Base-by-base conservation (phyloP, 2,797 vertebrate species). In the Alauda arvensis region DNA sequence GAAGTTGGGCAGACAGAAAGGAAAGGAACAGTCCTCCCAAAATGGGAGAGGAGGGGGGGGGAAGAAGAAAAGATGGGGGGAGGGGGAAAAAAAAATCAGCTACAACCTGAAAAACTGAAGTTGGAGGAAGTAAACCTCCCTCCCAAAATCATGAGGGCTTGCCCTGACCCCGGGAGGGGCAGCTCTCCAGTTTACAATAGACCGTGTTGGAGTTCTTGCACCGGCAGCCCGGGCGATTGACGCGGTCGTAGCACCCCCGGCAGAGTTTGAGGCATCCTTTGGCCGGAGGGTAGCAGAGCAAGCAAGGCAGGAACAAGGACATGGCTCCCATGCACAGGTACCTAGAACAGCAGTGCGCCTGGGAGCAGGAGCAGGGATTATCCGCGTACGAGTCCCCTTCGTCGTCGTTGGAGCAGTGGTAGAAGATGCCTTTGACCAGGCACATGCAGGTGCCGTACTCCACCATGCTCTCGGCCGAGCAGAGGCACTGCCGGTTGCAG, bases 181-280 rank as follows among this genome's bases (percentile, higher is more conserved):
- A 98, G 96, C 97, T 98, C 96, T 99, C 98, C 98, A 99, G 98
- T 97, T 98, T 99, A 96, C 99, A 99, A 96, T 99, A 99, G 90
- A 99, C 99, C 11, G 99, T 98, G 97, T 99, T 99, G 94, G 99
- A 99, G 98, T 98, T 99, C 97, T 98, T 99, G 97, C 99, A 99
- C 70, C 99, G 97, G 96, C 99, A 99, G 45, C 99, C 99, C 2
- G 99, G 99, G 84, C 98, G 96, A 90, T 97, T 98, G 75, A 98
- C 70, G 74, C 97, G 97, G 97, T 99, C 99, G 26, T 99, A 98
- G 95, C 98, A 99, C 48, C 97, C 95, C 87, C 98, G 97, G 93
- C 98, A 98, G 34, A 98, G 97, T 95, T 98, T 98, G 70, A 99
- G 96, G 93, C 98, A 99, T 68, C 98, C 98, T 96, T 98, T 98